Evolutionary conservation across 2,888 invertebrate species (phyloP).

Genomic region (Drosophila subsilvestris): DNA sequence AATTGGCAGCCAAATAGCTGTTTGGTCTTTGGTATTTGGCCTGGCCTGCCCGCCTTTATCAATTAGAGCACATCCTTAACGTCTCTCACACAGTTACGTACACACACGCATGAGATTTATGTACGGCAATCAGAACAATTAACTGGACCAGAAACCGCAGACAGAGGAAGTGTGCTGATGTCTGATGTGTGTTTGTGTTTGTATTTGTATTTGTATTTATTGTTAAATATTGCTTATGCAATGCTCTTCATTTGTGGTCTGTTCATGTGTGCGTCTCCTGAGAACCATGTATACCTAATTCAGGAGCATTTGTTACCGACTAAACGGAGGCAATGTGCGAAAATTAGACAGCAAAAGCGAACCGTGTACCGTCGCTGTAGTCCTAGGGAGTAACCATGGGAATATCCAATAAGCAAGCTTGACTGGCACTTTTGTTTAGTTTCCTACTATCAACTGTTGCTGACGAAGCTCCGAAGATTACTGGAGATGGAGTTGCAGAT

Average conservation of each 20-base stretch:
- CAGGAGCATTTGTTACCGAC: constrained; percentile 62
- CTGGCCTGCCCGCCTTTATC: constrained; percentile 55
- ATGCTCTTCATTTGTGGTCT: constrained; percentile 49
- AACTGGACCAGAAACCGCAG: constrained; percentile 44
- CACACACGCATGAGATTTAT: constrained; percentile 61
- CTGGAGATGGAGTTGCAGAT: constrained; percentile 27
- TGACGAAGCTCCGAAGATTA: constrained; percentile 22
- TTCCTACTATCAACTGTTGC: constrained; percentile 19
- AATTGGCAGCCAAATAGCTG: constrained; percentile 59
- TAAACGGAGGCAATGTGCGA: constrained; percentile 46
- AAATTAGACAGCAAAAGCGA: constrained; percentile 23
- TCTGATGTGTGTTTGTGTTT: constrained; percentile 17
- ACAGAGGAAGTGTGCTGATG: constrained; percentile 27
- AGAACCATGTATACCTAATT: constrained; percentile 65
- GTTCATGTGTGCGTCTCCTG: constrained; percentile 48
- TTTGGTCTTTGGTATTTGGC: too few species aligned
- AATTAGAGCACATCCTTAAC: constrained; percentile 62
- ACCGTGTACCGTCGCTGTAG: neutral
- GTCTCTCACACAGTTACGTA: constrained; percentile 9
- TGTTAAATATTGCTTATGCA: constrained; percentile 75
- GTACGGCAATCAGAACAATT: constrained; percentile 70
- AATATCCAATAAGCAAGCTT: constrained; percentile 10
- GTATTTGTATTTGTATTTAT: constrained; percentile 35
- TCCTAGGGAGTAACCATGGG: constrained; percentile 5
- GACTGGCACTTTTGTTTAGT: constrained; percentile 16